Conservation (phyloP, 2,797 vertebrate genomes). For the Falco novaeseelandiae region DNA sequence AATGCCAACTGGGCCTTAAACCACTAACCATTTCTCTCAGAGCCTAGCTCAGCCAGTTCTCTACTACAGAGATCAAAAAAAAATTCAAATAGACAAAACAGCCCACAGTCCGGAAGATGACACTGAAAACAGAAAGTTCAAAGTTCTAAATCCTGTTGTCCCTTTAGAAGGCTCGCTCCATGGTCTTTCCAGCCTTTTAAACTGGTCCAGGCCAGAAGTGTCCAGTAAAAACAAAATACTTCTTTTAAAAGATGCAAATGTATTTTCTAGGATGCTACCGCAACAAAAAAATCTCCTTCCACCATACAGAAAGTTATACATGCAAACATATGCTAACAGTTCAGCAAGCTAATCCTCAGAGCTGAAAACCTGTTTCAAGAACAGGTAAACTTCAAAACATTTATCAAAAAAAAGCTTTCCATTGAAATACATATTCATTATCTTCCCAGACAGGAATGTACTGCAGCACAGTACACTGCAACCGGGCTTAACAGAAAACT, state of each 20-base stretch:
- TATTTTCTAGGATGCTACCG: not conserved
- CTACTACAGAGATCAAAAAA: not conserved
- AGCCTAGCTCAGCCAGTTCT: not conserved
- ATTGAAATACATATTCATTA: not conserved
- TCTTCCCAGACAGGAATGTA: not conserved
- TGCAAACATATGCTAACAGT: constrained; percentile 36
- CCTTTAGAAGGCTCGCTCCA: not conserved
- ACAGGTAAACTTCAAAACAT: constrained; percentile 37
- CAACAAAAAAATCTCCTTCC: not conserved
- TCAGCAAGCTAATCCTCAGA: not conserved
- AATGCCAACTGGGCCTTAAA: not conserved
- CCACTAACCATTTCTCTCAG: not conserved
- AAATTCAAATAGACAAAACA: not conserved
- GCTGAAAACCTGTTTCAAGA: constrained; percentile 33
- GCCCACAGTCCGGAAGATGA: not conserved
- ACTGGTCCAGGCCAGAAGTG: accelerated
- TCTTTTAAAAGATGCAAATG: not conserved
- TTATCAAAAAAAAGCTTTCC: not conserved
- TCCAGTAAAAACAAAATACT: not conserved
- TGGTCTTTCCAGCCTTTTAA: not conserved
- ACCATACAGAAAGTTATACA: not conserved
- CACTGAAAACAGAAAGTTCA: not conserved
- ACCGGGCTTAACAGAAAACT: not conserved
- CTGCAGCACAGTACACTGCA: not conserved
- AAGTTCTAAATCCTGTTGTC: not conserved